Percentiles rank a stretch among this genome's conserved stretches.
phyloP scores from a whole-genome alignment of 2,797 vertebrate species.

The Leptoclinus maculatus region DNA sequence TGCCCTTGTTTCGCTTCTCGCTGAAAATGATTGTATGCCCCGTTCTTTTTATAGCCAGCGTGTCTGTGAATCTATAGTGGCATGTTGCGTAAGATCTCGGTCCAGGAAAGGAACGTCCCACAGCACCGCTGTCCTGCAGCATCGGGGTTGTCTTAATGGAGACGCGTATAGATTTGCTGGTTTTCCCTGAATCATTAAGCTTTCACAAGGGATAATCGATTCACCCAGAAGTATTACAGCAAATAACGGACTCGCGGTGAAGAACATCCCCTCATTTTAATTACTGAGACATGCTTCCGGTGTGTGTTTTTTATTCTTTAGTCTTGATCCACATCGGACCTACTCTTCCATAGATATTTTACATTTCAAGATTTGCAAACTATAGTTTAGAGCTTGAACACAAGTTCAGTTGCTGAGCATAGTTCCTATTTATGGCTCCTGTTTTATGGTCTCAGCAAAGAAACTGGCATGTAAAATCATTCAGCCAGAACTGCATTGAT shows the following conservation, averaged over 20 bases:
- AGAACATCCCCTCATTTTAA: slow-evolving; percentile 11
- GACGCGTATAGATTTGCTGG: slow-evolving; percentile 15
- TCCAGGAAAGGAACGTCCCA: slow-evolving; percentile 33
- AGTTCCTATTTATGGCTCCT: slow-evolving; percentile 40
- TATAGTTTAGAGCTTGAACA: slow-evolving; percentile 25
- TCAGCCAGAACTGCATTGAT: slow-evolving; percentile 42
- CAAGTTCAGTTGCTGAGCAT: slow-evolving; percentile 28
- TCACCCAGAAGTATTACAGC: slow-evolving; percentile 1
- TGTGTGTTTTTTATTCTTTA: background rate
- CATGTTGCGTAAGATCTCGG: slow-evolving; percentile 46
- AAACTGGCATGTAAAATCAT: slow-evolving; percentile 59
- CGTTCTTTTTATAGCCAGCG: slow-evolving; percentile 41
- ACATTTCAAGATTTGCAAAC: slow-evolving; percentile 20
- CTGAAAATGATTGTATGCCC: slow-evolving; percentile 1
- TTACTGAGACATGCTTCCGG: background rate
- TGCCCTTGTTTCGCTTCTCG: background rate
- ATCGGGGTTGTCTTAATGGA: slow-evolving; percentile 1
- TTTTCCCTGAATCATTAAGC: slow-evolving; percentile 32
- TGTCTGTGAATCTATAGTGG: slow-evolving; percentile 44
- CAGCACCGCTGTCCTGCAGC: slow-evolving; percentile 12
- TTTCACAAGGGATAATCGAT: slow-evolving; percentile 20
- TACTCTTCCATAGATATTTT: slow-evolving; percentile 12
- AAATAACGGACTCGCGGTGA: background rate
- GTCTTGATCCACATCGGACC: background rate
- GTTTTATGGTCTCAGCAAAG: slow-evolving; percentile 55